Conservation (phyloP, 2,888 invertebrate species). For the Oligia fasciuncula region DNA sequence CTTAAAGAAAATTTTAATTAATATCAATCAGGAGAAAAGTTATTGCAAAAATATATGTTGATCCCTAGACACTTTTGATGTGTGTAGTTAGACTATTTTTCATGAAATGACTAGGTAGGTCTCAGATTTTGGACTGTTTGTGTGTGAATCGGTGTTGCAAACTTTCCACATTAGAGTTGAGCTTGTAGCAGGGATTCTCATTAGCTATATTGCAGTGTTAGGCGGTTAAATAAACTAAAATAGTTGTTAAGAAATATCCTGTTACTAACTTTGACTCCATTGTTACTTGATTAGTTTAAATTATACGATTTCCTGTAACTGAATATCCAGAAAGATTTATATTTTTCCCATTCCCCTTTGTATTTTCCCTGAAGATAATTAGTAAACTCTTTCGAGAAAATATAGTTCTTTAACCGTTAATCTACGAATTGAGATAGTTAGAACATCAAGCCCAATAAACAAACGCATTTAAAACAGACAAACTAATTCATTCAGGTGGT, state of each 20-base stretch:
- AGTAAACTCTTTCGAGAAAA: background rate
- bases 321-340: background rate
- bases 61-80: too few relatives aligned
- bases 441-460: background rate
- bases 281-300: too few relatives aligned
- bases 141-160: background rate
- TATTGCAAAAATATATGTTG: too few relatives aligned
- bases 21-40: too few relatives aligned
- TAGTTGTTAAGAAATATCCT: background rate
- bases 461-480: slow-evolving; percentile 16
- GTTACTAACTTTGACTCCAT: background rate
- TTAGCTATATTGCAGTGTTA: background rate
- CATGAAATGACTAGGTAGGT: background rate
- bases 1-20: too few relatives aligned
- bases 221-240: background rate
- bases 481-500: slow-evolving; percentile 34
- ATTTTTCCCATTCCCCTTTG: background rate
- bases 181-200: background rate
- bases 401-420: background rate
- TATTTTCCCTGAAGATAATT: background rate
- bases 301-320: background rate
- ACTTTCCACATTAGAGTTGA: background rate
- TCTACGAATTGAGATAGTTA: background rate
- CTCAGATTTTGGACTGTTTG: too few relatives aligned
- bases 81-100: background rate